Conservation (phyloP, 2,113 vertebrate genomes). For the Campylomormyrus tamandua region DNA sequence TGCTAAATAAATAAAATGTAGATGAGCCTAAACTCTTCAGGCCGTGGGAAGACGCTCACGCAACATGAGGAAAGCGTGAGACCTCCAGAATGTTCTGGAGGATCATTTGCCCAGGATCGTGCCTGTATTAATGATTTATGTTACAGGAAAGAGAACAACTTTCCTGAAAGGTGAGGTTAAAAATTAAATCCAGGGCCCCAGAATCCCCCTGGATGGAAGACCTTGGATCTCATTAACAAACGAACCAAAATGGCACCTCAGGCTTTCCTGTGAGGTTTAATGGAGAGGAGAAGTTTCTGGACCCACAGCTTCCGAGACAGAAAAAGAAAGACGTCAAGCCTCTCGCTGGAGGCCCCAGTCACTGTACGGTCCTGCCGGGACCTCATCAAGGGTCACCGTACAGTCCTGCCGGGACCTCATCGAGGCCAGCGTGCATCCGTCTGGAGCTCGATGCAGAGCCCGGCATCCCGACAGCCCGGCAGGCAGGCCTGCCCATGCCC, state of each 20-base stretch:
- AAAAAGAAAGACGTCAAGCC: background rate
- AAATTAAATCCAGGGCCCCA: background rate
- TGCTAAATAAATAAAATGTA: background rate
- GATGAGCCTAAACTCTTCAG: background rate
- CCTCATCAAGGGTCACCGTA: too few species aligned
- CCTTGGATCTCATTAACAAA: background rate
- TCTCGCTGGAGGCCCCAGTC: background rate
- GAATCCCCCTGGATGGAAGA: background rate
- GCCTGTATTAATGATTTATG: background rate
- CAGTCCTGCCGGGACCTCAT: background rate
- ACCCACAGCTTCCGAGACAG: background rate
- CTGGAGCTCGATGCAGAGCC: background rate
- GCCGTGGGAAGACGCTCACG: background rate
- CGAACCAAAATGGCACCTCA: background rate
- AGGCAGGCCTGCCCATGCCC: background rate
- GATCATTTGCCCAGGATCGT: background rate
- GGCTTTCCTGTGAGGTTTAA: background rate
- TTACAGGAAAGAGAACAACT: background rate
- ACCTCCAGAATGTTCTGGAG: background rate
- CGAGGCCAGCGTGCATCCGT: background rate
- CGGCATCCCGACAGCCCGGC: background rate
- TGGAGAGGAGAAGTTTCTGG: background rate
- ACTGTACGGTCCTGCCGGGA: too few species aligned
- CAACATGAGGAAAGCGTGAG: background rate
- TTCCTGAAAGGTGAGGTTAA: background rate